Evolutionary conservation across 2,797 vertebrate genomes (phyloP).

Genomic region (Antennarius maculatus): DNA sequence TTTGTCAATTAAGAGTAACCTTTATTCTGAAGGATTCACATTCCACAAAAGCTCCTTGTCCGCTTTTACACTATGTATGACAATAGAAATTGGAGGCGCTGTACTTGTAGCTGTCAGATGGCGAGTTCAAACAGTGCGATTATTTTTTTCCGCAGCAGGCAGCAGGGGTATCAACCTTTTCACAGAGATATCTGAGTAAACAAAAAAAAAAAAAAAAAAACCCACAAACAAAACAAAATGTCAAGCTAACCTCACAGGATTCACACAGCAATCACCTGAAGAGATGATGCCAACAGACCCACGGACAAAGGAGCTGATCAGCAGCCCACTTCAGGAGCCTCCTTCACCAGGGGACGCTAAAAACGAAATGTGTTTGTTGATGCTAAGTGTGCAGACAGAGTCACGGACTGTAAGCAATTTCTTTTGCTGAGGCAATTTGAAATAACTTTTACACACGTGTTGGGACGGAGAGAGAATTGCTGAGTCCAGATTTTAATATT

Average conservation of each 20-base stretch:
- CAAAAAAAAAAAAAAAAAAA: constrained; percentile 42
- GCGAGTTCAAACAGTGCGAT: constrained; percentile 39
- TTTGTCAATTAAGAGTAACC: constrained; percentile 72
- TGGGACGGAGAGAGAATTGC: constrained; percentile 2
- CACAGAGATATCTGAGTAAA: constrained; percentile 57
- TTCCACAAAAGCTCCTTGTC: constrained; percentile 48
- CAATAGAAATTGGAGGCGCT: constrained; percentile 46
- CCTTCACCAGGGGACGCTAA: constrained; percentile 15
- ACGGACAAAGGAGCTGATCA: constrained; percentile 29
- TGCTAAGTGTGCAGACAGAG: background rate
- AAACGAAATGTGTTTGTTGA: constrained; percentile 18
- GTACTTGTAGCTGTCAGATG: constrained; percentile 61
- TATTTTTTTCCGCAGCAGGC: constrained; percentile 20
- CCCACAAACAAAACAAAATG: constrained; percentile 46
- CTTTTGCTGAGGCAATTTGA: constrained; percentile 21
- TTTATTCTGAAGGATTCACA: constrained; percentile 56
- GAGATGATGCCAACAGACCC: constrained; percentile 17
- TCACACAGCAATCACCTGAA: constrained; percentile 14
- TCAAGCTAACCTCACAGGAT: constrained; percentile 32
- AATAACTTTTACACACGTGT: constrained; percentile 2
- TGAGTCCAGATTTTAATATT: constrained; percentile 16
- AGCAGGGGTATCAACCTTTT: constrained; percentile 66
- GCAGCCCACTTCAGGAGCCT: constrained; percentile 14
- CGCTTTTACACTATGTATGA: constrained; percentile 52
- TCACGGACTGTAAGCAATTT: constrained; percentile 7